A percentile compares a stretch with the other conserved stretches of the same genome.
Conservation (phyloP, 2,113 vertebrate species). For the Bubo bubo region DNA sequence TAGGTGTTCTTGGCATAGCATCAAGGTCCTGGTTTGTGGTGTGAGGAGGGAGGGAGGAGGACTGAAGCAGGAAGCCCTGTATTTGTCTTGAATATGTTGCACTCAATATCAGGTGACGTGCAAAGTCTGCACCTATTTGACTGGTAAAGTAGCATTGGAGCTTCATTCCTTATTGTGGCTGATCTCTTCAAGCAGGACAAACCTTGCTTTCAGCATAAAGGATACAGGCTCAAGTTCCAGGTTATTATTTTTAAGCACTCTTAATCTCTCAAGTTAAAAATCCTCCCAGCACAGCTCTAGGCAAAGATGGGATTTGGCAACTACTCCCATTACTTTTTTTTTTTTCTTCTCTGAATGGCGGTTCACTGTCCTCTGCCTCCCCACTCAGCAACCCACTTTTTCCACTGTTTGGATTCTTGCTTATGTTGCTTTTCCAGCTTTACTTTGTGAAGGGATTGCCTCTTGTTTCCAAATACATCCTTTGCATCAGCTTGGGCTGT, state of each 20-base stretch:
- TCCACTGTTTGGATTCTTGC: neutral
- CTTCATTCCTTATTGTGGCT: neutral
- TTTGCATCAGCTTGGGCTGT: neutral
- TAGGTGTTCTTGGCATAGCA: neutral
- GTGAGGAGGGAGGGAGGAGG: neutral
- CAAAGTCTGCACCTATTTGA: accelerated
- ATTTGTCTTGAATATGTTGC: neutral
- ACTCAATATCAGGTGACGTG: neutral
- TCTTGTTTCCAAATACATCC: neutral
- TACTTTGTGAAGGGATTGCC: neutral
- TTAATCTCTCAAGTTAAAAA: neutral
- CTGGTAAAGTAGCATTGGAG: neutral
- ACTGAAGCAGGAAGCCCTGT: neutral
- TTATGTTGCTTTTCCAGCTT: neutral
- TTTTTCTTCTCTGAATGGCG: neutral
- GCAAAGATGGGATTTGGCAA: neutral
- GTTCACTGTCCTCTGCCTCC: neutral
- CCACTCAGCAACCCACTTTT: neutral
- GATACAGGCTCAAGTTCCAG: neutral
- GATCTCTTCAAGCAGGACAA: neutral
- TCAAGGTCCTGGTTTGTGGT: neutral
- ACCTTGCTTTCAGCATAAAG: neutral
- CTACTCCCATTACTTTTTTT: neutral
- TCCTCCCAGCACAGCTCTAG: neutral
- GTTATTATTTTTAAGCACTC: neutral